Evolutionary conservation across 2,888 invertebrate species (phyloP), one percentile per base, ranked within the genome.

Genomic region (Eupithecia insigniata): DNA sequence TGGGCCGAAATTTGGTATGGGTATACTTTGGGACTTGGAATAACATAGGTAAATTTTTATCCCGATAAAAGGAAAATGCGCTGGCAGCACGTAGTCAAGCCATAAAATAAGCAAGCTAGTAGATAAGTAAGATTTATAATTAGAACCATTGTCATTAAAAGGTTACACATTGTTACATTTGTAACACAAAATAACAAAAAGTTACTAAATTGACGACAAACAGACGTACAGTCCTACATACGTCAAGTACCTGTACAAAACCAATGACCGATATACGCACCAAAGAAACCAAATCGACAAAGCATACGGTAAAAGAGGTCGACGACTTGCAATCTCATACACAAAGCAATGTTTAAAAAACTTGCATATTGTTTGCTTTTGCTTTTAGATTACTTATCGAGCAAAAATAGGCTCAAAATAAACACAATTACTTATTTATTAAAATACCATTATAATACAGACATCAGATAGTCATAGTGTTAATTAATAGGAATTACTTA

Each of bases 171-270:
- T 39, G 39, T 39, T 16, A 39, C 39, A 39, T n/a, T n/a, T n/a
- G n/a, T n/a, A n/a, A n/a, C n/a, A n/a, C n/a, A n/a, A n/a, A n/a
- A n/a, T n/a, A 32, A 32, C 32, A 32, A 32, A 32, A 32, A 32
- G 5, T 7, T 32, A 32, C 32, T 32, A 32, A 32, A 32, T 32
- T 32, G 32, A 58, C 60, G 16, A 16, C 60, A 60, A 60, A 26
- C 0, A 4, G 1, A 30, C 16, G 60, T 28, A 60, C 28, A 26
- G 46, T 18, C 18, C n/a, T 46, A n/a, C n/a, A 46, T n/a, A 46
- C n/a, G 46, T 46, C n/a, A n/a, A n/a, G n/a, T n/a, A n/a, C n/a
- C n/a, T 46, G 46, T 46, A 46, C 46, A 46, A 46, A 46, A 60
- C 28, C 60, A 2, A 30, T 32, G 61, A 32, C 61, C 61, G 61